Evolutionary conservation across 2,888 invertebrate species (phyloP), one percentile per base, ranked within the genome.

Genomic region (Ormyrus pomaceus): DNA sequence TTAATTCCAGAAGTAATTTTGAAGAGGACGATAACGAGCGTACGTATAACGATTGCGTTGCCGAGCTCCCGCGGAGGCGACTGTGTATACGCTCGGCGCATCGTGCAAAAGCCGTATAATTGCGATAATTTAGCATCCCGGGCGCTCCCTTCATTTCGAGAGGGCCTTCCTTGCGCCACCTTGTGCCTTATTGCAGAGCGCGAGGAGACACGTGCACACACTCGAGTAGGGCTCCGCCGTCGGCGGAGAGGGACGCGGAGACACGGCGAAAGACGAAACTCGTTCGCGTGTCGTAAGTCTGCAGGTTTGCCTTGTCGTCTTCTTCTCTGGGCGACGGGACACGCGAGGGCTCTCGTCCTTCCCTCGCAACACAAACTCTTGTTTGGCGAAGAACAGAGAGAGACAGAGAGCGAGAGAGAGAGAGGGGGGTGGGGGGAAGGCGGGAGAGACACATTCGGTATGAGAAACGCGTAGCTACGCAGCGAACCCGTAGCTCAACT

Each of bases 401-500:
- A 55, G n/a, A 13, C 50, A 8, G 53, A 62, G 68, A 55, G n/a
- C 10, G 56, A 8, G 53, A 45, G 59, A 45, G 64, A 53, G 48
- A 6, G 62, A 53, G 55, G n/a, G 62, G 53, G 55, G 51, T 19
- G 51, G 46, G 34, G 65, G 46, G 70, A 58, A 53, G 13, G 70
- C 51, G 58, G 59, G 77, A 84, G 87, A 88, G 89, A 88, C 88
- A 89, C 89, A 89, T 87, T 90, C 86, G 88, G 90, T 90, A 90
- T 90, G 90, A 90, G 90, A 88, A 89, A 90, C 90, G 90, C 90
- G 90, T 90, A 90, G 90, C 88, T 89, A 89, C 90, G 89, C 90
- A 90, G 89, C 87, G 88, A 90, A 87, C 88, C 86, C 90, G 89
- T 90, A 90, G 90, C 89, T 90, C 90, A 90, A 88, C 87, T 87